phyloP scores from a whole-genome alignment of 30 jellyfish, hydroid and myxozoan species.

The Mastigias papua region DNA sequence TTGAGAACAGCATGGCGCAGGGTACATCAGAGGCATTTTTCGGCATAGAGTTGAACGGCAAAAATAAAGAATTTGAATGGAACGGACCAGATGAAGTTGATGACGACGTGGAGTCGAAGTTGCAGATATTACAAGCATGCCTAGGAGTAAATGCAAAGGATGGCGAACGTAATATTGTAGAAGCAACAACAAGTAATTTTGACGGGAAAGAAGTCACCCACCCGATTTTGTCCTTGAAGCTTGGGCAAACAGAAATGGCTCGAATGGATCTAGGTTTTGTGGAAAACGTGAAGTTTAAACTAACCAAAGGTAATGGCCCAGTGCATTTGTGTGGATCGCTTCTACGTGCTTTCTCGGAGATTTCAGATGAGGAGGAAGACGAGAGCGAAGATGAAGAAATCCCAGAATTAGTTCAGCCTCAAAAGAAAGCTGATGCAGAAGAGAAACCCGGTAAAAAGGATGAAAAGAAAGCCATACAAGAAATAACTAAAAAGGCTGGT shows the following conservation, averaged over 20 bases:
- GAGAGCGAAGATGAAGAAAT: slow-evolving; percentile 76
- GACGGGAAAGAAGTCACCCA: slow-evolving; percentile 76
- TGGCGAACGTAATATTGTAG: slow-evolving; percentile 94
- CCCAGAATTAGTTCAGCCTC: slow-evolving; percentile 77
- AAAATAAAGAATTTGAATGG: slow-evolving; percentile 78
- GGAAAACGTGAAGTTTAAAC: slow-evolving; percentile 71
- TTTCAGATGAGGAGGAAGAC: slow-evolving; percentile 79
- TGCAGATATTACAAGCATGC: slow-evolving; percentile 90
- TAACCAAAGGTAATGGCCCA: slow-evolving; percentile 89
- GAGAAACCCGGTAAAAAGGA: slow-evolving; percentile 52
- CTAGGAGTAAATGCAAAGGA: slow-evolving; percentile 93
- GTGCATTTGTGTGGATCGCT: slow-evolving; percentile 82
- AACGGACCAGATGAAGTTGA: slow-evolving; percentile 78
- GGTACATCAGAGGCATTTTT: slow-evolving; percentile 52
- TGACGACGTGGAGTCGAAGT: slow-evolving; percentile 81
- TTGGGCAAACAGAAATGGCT: slow-evolving; percentile 83
- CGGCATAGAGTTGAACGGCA: slow-evolving; percentile 79
- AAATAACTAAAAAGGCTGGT: not conserved
- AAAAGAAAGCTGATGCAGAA: slow-evolving; percentile 66
- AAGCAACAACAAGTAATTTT: slow-evolving; percentile 84
- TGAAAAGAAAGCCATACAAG: slow-evolving; percentile 1
- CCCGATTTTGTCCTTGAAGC: slow-evolving; percentile 72
- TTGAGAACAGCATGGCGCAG: slow-evolving; percentile 40
- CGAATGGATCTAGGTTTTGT: slow-evolving; percentile 85
- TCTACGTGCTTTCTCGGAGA: slow-evolving; percentile 71